Base-by-base conservation (phyloP, 2,888 invertebrate species). In the Drosophila yooni region DNA sequence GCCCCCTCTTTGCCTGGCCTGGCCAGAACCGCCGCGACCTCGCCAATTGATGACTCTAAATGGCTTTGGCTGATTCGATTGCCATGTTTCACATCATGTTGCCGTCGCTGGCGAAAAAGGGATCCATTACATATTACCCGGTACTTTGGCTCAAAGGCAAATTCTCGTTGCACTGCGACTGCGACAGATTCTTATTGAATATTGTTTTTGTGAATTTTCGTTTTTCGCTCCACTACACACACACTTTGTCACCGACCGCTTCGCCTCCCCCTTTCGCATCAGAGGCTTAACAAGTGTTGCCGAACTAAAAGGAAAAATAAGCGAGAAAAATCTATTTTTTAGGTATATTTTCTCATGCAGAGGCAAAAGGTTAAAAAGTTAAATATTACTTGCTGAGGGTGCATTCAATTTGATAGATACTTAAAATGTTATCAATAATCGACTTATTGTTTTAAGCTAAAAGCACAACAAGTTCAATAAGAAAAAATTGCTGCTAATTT, bases 11-110 rank as follows among this genome's bases (percentile, higher is more conserved):
- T 36, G 40, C 29, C 5, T 36, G 29, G 38, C 33, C 33, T 33
- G 33, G 33, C 33, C 33, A 33, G 33, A 33, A 11, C 33, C 33
- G 33, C 71, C 69, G 70, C 80, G 82, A 81, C 86, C 81, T 77
- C 73, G 82, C 76, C 82, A 86, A 85, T 85, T 88, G 85, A 85
- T 85, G 85, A 88, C 88, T 86, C 88, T 85, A 85, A 88, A 85
- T 85, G 88, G 85, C 82, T 86, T 80, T 88, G 84, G 85, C 86
- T 85, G 85, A 85, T 85, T 85, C 85, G 88, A 85, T 85, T 88
- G 85, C 88, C 85, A 85, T 85, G 85, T 85, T 85, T 85, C 85
- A 85, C 85, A 85, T 85, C 85, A 85, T 85, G 85, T 85, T 81
- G 88, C 84, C 84, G 81, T 88, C 87, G 59, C 71, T 72, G 85